Base-by-base conservation (phyloP, 1,140 invertebrate genomes). In the Drosophila parvula region DNA sequence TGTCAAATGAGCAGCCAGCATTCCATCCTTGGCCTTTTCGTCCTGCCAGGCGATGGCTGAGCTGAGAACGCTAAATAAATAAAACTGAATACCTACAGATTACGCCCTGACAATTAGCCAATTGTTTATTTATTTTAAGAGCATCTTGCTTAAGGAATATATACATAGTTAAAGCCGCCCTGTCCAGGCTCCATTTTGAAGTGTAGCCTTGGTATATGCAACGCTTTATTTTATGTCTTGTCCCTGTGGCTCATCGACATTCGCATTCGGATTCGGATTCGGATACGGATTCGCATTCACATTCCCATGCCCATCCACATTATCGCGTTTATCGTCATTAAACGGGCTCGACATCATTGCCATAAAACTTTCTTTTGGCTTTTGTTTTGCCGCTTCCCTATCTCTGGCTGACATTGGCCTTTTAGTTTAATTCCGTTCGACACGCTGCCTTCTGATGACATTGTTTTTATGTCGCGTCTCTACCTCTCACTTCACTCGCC, bases 391-490 rank as follows among this genome's bases (percentile, higher is more conserved):
- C 27, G 40, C 41, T 57, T 1, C 27, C 51, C 56, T 61, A 30
- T 63, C 30, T 59, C 32, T 57, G 28, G 53, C 32, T 78, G 63
- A 51, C 74, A 58, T 74, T 86, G 83, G 82, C 82, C 82, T 88
- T 88, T 86, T 79, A 86, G 82, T 82, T 88, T 63, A 63, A 85
- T 85, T 85, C 81, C 81, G 81, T 34, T 77, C 74, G 73, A 85
- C 69, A 69, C 82, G 74, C 48, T 71, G 78, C 62, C 64, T 69
- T 62, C 47, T 81, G 82, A 82, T 78, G 81, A 45, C 77, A 83
- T 83, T 88, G 82, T 69, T 71, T 85, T 86, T 81, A 85, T 82
- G 82, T 79, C 83, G 75, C 79, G 62, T 30, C 60, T 16, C 48
- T 22, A 48, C 58, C 44, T 30, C n/a, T 40, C 9, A 6, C 12